These are phyloP conservation scores for Drosophila anomalata DNA, from an alignment of 2,888 invertebrate genomes.

Conservation along the genomic window DNA sequence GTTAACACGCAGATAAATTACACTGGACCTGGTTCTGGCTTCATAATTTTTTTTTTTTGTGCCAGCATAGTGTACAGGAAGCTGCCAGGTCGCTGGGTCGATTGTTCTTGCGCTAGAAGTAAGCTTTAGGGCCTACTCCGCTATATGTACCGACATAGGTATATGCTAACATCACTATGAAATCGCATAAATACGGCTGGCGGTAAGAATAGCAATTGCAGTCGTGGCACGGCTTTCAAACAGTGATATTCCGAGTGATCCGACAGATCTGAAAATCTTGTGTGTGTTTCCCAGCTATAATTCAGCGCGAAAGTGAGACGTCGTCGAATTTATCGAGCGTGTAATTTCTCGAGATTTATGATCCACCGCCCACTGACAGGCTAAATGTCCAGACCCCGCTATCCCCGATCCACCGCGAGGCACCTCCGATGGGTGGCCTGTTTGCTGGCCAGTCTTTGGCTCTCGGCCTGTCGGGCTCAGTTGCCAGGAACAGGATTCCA, in stretches of 20 bases:
- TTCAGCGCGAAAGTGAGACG: conserved; percentile 56
- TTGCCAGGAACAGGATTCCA: conserved; percentile 71
- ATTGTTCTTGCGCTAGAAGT: conserved; percentile 64
- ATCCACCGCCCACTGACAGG: conserved; percentile 53
- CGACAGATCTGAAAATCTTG: not conserved
- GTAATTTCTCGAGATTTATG: conserved; percentile 73
- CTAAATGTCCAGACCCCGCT: conserved; percentile 56
- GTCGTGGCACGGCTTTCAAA: conserved; percentile 66
- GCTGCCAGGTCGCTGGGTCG: conserved; percentile 52
- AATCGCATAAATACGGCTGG: conserved; percentile 67
- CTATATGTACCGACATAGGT: not conserved
- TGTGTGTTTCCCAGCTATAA: conserved; percentile 29
- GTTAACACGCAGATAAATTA: conserved; percentile 76
- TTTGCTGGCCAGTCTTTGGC: conserved; percentile 34
- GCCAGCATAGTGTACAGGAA: conserved; percentile 47
- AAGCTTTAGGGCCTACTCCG: conserved; percentile 65
- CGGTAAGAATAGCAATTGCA: conserved; percentile 67
- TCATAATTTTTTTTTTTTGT: conserved; percentile 6
- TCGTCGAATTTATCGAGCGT: conserved; percentile 77
- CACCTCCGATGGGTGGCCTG: conserved; percentile 29
- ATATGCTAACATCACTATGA: conserved; percentile 16
- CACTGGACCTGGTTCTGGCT: conserved; percentile 35
- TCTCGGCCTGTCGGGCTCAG: conserved; percentile 48
- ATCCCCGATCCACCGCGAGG: conserved; percentile 18
- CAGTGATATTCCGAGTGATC: conserved; percentile 52